Evolutionary conservation across 2,888 invertebrate genomes (phyloP).

Genomic region (Pharmacophagus antenor): DNA sequence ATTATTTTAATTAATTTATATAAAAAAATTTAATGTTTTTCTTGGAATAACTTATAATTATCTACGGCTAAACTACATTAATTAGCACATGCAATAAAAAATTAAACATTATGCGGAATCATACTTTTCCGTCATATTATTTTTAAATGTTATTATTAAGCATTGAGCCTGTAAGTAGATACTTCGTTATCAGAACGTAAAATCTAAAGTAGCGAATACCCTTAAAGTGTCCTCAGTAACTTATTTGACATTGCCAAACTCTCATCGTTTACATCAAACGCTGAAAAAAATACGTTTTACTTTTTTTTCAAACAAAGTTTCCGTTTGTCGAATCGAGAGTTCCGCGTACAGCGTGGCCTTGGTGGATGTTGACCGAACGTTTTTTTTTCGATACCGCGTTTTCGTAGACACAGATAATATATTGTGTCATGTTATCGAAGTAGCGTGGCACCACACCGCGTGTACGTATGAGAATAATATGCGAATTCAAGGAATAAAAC

Average conservation of each 20-base stretch:
- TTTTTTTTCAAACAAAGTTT: constrained; percentile 38
- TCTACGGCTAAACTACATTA: too few relatives aligned
- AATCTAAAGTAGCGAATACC: constrained; percentile 44
- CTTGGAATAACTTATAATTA: too few relatives aligned
- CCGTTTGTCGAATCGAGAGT: constrained; percentile 51
- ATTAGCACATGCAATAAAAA: too few relatives aligned
- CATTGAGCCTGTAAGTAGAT: constrained; percentile 36
- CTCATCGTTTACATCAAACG: constrained; percentile 35
- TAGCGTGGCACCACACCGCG: constrained; percentile 8
- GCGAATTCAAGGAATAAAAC: constrained; percentile 23
- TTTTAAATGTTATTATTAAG: constrained; percentile 15
- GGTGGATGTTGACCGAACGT: constrained; percentile 61
- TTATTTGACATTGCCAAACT: constrained; percentile 62
- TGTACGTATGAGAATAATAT: constrained; percentile 20
- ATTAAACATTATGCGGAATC: neutral
- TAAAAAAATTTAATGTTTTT: too few relatives aligned
- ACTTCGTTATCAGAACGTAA: constrained; percentile 40
- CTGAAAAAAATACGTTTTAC: constrained; percentile 31
- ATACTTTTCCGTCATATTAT: neutral
- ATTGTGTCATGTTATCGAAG: constrained; percentile 59
- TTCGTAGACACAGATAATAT: constrained; percentile 55
- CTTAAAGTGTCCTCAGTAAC: constrained; percentile 57
- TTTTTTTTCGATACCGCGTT: constrained; percentile 53
- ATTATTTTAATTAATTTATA: too few relatives aligned
- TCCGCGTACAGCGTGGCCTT: constrained; percentile 69